Base-by-base conservation (phyloP, 2,888 invertebrate species). In the Cistogaster globosa region DNA sequence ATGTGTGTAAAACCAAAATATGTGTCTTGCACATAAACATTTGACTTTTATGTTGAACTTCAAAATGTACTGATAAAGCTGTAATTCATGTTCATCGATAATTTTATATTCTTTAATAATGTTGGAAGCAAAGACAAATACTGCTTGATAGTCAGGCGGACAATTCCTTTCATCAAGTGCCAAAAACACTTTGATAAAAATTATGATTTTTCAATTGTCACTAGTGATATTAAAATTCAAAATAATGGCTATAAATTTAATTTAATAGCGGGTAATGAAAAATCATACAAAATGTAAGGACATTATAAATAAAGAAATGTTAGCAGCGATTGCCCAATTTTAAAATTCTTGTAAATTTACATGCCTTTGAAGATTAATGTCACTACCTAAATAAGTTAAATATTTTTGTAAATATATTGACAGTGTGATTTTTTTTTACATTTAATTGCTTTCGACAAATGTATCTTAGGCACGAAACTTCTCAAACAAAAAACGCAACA, bases 21-120 rank as follows among this genome's bases (percentile, higher is more conserved):
- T 69, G 63, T 58, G 76, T 63, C 63, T 76, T 48, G 14, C 22
- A 76, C 68, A 22, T 26, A 53, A 75, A 60, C 16, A 26, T 63
- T 63, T 75, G 69, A 60, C 16, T 22, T 63, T 63, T 75, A 63
- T 81, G 48, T 76, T 63, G 69, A 69, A 81, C 75, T 68, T 81
- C 36, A 82, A 55, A 76, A 48, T 71, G 57, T 26, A 16, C 75
- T 69, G 36, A 76, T 76, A 51, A 82, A 48, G 58, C 69, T 69
- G 69, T 82, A 81, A 63, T 51, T 65, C 36, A 51, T 77, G 38
- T 60, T 53, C 42, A 14, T 55, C 58, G 58, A 22, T 45, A 74
- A 51, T 57, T 20, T 16, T 53, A 62, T 58, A 32, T 55, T 60
- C 18, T 72, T 9, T 32, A 68, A 45, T 8, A 32, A 60, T 57